Base-by-base conservation (phyloP, 37 sponge, comb jelly and placozoan genomes). In the Theonella swinhoei region DNA sequence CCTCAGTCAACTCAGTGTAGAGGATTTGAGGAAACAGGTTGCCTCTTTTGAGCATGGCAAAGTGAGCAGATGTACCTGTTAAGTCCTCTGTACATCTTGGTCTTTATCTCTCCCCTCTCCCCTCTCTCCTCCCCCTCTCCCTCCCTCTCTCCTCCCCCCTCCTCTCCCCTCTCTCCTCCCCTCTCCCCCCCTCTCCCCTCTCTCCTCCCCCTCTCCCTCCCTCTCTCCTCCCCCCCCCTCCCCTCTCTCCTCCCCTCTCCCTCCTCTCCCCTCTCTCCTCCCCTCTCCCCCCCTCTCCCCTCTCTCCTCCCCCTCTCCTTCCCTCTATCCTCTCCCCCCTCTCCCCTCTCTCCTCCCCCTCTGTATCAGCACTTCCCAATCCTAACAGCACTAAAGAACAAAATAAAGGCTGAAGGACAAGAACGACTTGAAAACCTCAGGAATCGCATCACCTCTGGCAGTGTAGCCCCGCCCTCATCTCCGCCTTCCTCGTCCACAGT, bases 21-120 rank as follows among this genome's bases (percentile, higher is more conserved):
- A 82, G 30, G 78, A 88, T 29, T 71, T 88, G 38, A 63, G 71
- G 58, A 78, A 78, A 1, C 64, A 70, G 19, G 79, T 88, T 24
- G 61, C 81, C 47, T 67, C 39, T 29, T 88, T 72, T 78, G 89
- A 88, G 31, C 81, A 80, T 62, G 81, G 93, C 58, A 77, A 80
- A 82, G 88, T 79, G 39, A 39, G 23, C 28, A 38, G 5, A 70
- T 72, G 68, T 62, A 36, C 24, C n/a, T 24, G 60, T 68, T 42
- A 64, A 77, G 39, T 26, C 33, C 68, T 72, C 42, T 11, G 37
- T 39, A 5, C 19, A 23, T 65, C 66, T 65, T n/a, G 7, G 22
- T 42, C 47, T 73, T 24, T 42, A 14, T 73, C 47, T 73, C 47
- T 39, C 47, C 23, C 66, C 22, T 39, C 23, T 24, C 58, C 77